Evolutionary conservation across 2,797 vertebrate genomes (phyloP), one percentile per base, ranked within the genome.

Genomic region (Crenichthys baileyi): DNA sequence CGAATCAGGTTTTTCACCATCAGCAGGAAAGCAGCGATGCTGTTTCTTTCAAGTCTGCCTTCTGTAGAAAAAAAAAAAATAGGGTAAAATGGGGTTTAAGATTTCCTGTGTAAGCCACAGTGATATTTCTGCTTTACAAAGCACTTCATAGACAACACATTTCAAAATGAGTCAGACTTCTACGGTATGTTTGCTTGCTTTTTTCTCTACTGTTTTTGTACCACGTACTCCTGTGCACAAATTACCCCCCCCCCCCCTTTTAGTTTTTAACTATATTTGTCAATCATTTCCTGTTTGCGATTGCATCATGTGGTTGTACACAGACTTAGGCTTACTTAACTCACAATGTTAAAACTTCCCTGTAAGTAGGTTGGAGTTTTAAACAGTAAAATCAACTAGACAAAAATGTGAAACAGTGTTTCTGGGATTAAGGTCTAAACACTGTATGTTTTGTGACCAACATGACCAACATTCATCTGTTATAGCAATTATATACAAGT

Each of bases 1-100:
- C 90, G 93, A 90, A 99, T 94, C 86, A 99, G 93, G 91, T 98
- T 99, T 91, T 97, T 98, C 88, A 99, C 90, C 97, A 99, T 96
- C 76, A 99, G 95, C 90, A 99, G 95, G 90, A 98, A 99, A 36
- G 98, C 97, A 0, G 98, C 98, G 18, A 98, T 95, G 0, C 93
- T 95, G 83, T 99, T 99, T 88, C 90, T 96, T 93, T 99, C 97
- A 87, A 99, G 94, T 70, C 97, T 94, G 85, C 95, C 94, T 94
- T 99, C 98, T 99, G 93, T 82, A 73, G 36, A 1, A 31, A 63
- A 83, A 36, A 1, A 31, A 63, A 83, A 82, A 87, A 89, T 18
- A 72, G 77, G 36, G 41, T 70, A 89, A 80, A 84, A 81, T 13
- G 87, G 71, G 44, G 36, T 79, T 72, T 56, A 75, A 73, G 73